Evolutionary conservation across 2,888 invertebrate genomes (phyloP).

Genomic region (Hoplodrina ambigua): DNA sequence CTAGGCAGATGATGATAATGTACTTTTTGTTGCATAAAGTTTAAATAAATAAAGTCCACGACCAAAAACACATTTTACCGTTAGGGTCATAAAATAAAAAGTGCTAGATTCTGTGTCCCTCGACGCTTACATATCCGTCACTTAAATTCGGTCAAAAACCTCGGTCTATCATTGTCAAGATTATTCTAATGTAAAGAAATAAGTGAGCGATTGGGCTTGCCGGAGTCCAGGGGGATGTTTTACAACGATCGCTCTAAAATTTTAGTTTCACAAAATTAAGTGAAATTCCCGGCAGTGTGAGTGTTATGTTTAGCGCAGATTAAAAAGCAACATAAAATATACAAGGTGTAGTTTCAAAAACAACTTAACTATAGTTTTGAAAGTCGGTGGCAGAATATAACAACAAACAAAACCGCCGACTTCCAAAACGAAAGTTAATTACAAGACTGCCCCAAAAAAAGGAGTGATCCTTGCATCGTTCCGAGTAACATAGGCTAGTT

Average conservation of each 20-base stretch:
- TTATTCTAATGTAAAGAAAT: conserved; percentile 43
- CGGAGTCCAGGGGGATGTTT: conserved; percentile 24
- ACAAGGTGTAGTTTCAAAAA: too few species aligned
- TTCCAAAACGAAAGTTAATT: too few species aligned
- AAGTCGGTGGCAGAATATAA: too few species aligned
- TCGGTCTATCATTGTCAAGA: conserved; percentile 46
- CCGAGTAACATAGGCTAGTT: too few species aligned
- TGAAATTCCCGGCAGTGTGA: neutral
- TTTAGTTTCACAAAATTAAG: conserved; percentile 25
- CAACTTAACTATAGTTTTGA: too few species aligned
- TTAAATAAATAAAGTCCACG: too few species aligned
- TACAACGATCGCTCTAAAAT: conserved; percentile 25
- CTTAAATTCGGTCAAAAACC: conserved; percentile 28
- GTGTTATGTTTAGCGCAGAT: neutral
- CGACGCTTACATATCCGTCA: conserved; percentile 30
- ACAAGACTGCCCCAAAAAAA: too few species aligned
- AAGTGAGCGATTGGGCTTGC: conserved; percentile 57
- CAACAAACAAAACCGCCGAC: too few species aligned
- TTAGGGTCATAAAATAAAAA: neutral
- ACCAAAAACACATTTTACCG: neutral
- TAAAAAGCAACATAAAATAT: too few species aligned
- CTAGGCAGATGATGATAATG: too few species aligned
- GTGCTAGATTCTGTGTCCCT: neutral
- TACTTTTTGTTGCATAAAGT: too few species aligned
- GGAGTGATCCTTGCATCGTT: too few species aligned